Base-by-base conservation (phyloP, 2,888 invertebrate species). In the Lasioglossum figueresi region DNA sequence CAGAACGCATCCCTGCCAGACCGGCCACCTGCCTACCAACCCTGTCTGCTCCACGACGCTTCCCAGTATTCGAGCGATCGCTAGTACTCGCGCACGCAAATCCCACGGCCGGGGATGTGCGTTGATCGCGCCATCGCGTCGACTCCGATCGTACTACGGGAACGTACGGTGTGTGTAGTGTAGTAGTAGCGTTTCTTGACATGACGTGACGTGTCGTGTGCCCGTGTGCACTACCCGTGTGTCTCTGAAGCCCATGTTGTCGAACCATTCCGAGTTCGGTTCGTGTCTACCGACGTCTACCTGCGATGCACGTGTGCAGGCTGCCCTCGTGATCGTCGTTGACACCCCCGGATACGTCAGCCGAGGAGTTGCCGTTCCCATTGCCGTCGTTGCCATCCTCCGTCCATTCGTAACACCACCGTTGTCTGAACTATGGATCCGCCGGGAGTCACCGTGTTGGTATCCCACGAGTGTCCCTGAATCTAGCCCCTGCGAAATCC, bases 21-120 rank as follows among this genome's bases (percentile, higher is more conserved):
- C 83, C 92, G 90, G 88, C 91, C 88, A 91, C 89, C 92, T 91
- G 91, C 91, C 92, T 89, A 81, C 89, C 89, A 86, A 86, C 87
- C 88, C 91, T 88, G 91, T 90, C 85, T 84, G 90, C 90, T 88
- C 85, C 86, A 87, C 88, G 86, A 89, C 83, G 85, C 88, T 89
- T 88, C 91, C 90, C 92, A 92, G 92, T 92, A 90, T 90, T 92
- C 92, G 89, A 90, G 90, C 90, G 90, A 91, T 88, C 88, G 87
- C 88, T 88, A 91, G 34, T 79, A 85, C 76, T 84, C 87, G 86
- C 84, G 88, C 90, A 90, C 89, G 90, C 87, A 88, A 83, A 86
- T 80, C 83, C 86, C 68, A 82, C 80, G 80, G 82, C 82, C 73
- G 82, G 82, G 89, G 84, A 82, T 87, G 77, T 83, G 87, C 88